Percentiles rank a stretch among this genome's conserved stretches.
Conservation (phyloP, 2,888 invertebrate species). For the Brachyptera putata region DNA sequence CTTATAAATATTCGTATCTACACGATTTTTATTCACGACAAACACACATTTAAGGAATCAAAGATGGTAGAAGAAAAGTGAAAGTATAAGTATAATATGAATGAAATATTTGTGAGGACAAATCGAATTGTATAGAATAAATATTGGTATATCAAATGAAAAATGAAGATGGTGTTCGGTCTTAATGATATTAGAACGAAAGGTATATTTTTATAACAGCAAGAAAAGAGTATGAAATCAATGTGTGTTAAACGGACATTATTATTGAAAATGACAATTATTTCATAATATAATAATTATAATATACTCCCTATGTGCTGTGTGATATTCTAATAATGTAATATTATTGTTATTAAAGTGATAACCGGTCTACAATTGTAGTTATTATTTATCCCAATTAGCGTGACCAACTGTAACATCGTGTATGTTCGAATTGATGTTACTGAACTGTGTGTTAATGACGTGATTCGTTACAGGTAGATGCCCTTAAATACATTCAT, state of each 20-base stretch:
- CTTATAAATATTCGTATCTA: background rate
- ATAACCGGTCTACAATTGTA: background rate
- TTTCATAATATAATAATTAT: too few species aligned
- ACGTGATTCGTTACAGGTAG: too few species aligned
- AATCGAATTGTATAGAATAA: too few species aligned
- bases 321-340: slow-evolving; percentile 9
- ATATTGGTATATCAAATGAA: too few species aligned
- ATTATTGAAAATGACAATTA: too few species aligned
- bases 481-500: too few species aligned
- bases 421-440: too few species aligned
- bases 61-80: slow-evolving; percentile 2
- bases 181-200: background rate
- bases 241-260: background rate
- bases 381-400: background rate
- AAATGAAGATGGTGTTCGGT: slow-evolving; percentile 3
- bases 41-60: background rate
- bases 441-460: too few species aligned
- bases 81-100: background rate
- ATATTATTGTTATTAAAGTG: slow-evolving; percentile 13
- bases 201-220: slow-evolving; percentile 3
- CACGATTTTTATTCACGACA: background rate
- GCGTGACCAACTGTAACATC: too few species aligned
- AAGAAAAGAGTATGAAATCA: background rate
- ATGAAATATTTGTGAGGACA: background rate
- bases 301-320: background rate